Percentiles rank a stretch among this genome's conserved stretches.
phyloP scores from a whole-genome alignment of 2,113 vertebrate genomes.

The Ictalurus punctatus region DNA sequence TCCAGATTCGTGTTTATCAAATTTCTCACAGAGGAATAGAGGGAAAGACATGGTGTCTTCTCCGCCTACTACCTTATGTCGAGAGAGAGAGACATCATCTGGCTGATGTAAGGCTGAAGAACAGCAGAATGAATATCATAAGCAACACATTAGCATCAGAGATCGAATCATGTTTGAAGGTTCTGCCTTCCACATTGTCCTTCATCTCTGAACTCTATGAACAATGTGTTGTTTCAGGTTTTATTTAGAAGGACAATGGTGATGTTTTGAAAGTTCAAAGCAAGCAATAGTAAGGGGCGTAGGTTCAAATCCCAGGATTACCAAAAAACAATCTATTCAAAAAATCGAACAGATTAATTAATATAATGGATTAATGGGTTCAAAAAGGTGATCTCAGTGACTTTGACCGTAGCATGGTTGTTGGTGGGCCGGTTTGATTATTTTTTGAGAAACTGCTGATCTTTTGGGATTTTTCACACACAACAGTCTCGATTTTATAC shows the following conservation, averaged over 20 bases:
- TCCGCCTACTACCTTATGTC: slow-evolving; percentile 36
- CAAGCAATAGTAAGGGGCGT: not conserved
- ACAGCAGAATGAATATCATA: not conserved
- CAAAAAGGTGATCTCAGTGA: not conserved
- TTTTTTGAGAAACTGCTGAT: not conserved
- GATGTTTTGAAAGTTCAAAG: not conserved
- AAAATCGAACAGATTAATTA: not conserved
- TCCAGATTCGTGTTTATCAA: not conserved
- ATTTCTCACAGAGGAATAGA: slow-evolving; percentile 8
- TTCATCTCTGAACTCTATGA: not conserved
- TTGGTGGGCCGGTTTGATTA: not conserved
- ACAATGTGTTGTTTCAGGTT: not conserved
- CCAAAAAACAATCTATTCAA: not conserved
- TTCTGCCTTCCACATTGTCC: not conserved
- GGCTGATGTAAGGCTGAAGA: slow-evolving; percentile 9
- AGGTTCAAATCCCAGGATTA: not conserved
- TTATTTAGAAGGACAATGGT: not conserved
- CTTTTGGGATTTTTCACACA: not conserved
- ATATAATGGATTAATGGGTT: not conserved
- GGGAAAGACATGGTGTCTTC: slow-evolving; percentile 3
- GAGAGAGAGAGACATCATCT: slow-evolving; percentile 12
- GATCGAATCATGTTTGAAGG: not conserved
- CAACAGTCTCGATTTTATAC: not conserved
- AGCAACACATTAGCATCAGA: slow-evolving; percentile 23
- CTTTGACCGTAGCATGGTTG: not conserved